Base-by-base conservation (phyloP, 1,140 invertebrate genomes). In the Diachasmimorpha longicaudata region DNA sequence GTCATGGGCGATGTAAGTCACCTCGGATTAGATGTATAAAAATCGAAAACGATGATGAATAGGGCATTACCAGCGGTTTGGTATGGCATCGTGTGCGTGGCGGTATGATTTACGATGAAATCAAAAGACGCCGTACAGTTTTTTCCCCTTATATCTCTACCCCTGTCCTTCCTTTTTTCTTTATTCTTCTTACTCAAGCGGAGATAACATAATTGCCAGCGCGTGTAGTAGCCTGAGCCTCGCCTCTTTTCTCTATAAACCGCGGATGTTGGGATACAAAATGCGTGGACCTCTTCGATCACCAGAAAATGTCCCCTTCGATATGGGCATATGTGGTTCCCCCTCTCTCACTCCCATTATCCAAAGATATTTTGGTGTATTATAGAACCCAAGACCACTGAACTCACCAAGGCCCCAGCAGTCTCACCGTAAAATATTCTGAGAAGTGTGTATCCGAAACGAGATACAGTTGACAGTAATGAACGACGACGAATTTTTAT, bases 171-270 rank as follows among this genome's bases (percentile, higher is more conserved):
- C 21, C 3, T 25, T 63, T 31, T 63, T 63, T 31, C 4, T 11
- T 63, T 21, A 55, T 55, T 19, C 48, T 23, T 14, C 21, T 25
- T 63, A 10, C 21, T 14, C 21, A 23, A 31, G 58, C 23, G 31
- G 71, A 83, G 82, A 83, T 83, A 83, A 80, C 80, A 79, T 83
- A 83, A 83, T 83, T 82, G 79, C 80, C 75, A 78, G 77, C 80
- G 75, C 78, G 77, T 82, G 81, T 81, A 83, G 81, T 72, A 81
- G 82, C 79, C 79, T 79, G 79, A 78, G 78, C 80, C 80, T 79
- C 77, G 78, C 81, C 82, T 80, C 78, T 77, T 67, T 72, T 77
- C 74, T 73, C 46, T 52, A 52, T 16, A 37, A 42, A 70, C 9
- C 36, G 67, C 31, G 31, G n/a, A 39, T 70, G 58, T 10, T 63